Conservation (phyloP, 23 tunicate species). For the Trididemnum clinides region DNA sequence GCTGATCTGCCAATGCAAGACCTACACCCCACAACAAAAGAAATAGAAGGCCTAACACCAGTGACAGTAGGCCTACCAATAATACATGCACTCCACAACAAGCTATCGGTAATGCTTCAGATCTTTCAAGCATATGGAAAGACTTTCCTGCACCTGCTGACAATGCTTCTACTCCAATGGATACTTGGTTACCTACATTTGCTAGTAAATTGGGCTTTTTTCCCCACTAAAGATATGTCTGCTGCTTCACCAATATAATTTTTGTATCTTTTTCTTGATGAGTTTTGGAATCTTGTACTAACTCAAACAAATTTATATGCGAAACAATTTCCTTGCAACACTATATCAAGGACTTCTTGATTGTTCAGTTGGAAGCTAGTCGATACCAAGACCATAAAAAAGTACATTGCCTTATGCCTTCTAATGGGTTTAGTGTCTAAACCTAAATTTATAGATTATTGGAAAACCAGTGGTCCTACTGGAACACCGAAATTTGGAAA, state of each 20-base stretch:
- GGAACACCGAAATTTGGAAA: constrained; percentile 33
- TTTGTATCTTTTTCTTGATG: constrained; percentile 23
- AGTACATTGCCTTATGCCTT: constrained; percentile 21
- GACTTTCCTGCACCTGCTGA: constrained; percentile 35
- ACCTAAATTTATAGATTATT: constrained; percentile 24
- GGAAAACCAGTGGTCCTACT: constrained; percentile 1
- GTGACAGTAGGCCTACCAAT: constrained; percentile 27
- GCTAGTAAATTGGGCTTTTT: constrained; percentile 23
- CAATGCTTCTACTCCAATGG: constrained; percentile 32
- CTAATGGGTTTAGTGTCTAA: constrained; percentile 24
- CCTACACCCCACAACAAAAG: constrained; percentile 37
- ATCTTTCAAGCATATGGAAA: constrained; percentile 31
- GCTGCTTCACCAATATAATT: constrained; percentile 1
- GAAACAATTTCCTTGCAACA: constrained; percentile 11
- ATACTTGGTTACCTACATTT: constrained; percentile 31
- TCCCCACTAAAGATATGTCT: constrained; percentile 25
- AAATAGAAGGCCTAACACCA: constrained; percentile 16
- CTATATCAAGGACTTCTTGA: constrained; percentile 12
- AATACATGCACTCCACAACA: constrained; percentile 1
- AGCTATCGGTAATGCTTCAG: constrained; percentile 11
- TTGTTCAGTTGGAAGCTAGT: constrained; percentile 20
- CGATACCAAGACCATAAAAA: constrained; percentile 15
- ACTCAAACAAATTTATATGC: constrained; percentile 27
- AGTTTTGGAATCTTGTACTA: constrained; percentile 21
- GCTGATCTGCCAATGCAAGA: constrained; percentile 26